A percentile compares a stretch with the other conserved stretches of the same genome.
phyloP scores from a whole-genome alignment of 1,140 invertebrate genomes.

The Orchestia grillus region DNA sequence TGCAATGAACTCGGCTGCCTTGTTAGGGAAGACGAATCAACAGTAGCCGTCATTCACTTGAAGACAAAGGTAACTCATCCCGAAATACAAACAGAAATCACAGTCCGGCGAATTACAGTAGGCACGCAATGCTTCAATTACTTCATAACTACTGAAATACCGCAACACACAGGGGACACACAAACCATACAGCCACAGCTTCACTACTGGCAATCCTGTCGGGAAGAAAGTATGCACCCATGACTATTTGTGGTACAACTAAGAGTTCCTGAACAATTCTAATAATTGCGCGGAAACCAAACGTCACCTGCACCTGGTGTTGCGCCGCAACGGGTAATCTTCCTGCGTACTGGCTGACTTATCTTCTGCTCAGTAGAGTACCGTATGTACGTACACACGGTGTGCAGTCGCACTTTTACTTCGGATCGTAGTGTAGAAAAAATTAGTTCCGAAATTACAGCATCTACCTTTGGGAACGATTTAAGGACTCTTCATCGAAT shows the following conservation, averaged over 20 bases:
- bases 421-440: not conserved
- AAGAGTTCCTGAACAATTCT: not conserved
- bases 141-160: too few species aligned
- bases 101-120: not conserved
- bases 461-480: too few species aligned
- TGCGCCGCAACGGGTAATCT: not conserved
- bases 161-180: not conserved
- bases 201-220: not conserved
- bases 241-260: not conserved
- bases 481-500: too few species aligned
- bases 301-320: not conserved
- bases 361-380: not conserved
- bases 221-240: too few species aligned
- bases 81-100: not conserved
- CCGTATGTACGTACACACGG: too few species aligned
- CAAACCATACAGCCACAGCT: not conserved
- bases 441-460: too few species aligned
- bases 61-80: not conserved
- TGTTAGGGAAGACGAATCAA: not conserved
- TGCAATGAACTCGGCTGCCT: not conserved
- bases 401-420: not conserved
- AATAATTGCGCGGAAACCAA: not conserved
- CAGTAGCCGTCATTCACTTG: not conserved
- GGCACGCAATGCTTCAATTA: not conserved
- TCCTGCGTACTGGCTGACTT: not conserved